Base-by-base conservation (phyloP, 2,113 vertebrate species). In the Numenius arquata region DNA sequence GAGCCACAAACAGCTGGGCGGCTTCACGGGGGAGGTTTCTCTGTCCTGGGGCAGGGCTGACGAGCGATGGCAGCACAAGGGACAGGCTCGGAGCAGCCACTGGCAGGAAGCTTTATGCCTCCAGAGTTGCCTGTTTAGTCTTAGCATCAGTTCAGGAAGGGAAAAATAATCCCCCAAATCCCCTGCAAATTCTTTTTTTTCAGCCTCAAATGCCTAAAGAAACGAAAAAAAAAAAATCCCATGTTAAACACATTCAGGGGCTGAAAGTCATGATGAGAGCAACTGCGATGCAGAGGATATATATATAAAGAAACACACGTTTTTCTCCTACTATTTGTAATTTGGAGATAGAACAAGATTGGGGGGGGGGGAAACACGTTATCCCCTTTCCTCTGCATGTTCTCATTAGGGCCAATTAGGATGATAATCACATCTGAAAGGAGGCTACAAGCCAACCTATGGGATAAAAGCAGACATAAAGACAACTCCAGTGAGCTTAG, bases 321-420 rank as follows among this genome's bases (percentile, higher is more conserved):
- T 82, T 85, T 83, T 82, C 86, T 52, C 55, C 34, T 66, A 14
- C 74, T 85, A 41, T 34, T 83, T 55, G 78, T 53, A 66, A 85
- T 85, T 67, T 77, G 32, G 62, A 95, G 50, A 22, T 30, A 55
- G 66, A 80, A 89, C 41, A 80, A 65, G 48, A 47, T 0, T 62
- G 27, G 15, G 16, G n/a, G 4, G 29, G 27, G 15, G 52, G 18
- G 36, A 66, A 80, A 86, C 36, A 87, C 52, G 0, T 79, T 80
- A 94, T 82, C 56, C 81, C 81, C 50, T 85, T 88, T 89, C 74
- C 85, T 90, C 88, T 84, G 68, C 90, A 85, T 45, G 58, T 45
- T 96, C 82, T 95, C 95, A 83, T 92, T 91, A 96, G 87, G 76
- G 58, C 40, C 85, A 90, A 88, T 91, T 82, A 96, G 66, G 67